Evolutionary conservation across 1,140 invertebrate species (phyloP).

Genomic region (Lepidurus arcticus): DNA sequence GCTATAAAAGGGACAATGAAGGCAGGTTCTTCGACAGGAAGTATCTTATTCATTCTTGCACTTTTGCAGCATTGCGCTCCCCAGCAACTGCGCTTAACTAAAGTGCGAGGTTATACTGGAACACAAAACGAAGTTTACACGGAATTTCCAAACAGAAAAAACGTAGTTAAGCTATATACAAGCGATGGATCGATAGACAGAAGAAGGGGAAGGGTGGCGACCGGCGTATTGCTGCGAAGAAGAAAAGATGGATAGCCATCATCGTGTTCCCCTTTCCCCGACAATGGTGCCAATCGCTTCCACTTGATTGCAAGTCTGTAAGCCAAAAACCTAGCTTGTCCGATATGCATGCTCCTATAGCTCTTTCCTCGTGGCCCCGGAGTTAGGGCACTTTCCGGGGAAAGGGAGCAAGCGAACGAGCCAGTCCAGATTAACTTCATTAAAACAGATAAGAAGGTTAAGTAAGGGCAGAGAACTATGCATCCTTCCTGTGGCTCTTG

Average conservation of each 20-base stretch:
- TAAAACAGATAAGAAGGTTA: slow-evolving; percentile 16
- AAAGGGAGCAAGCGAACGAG: neutral
- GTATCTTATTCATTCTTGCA: neutral
- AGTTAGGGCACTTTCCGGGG: neutral
- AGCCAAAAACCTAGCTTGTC: slow-evolving; percentile 4
- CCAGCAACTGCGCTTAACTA: slow-evolving; percentile 3
- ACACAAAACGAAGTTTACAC: neutral
- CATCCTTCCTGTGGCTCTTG: neutral
- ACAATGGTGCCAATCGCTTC: slow-evolving; percentile 9
- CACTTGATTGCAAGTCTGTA: neutral
- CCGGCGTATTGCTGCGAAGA: slow-evolving; percentile 8
- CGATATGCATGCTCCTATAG: slow-evolving; percentile 1
- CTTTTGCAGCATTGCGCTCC: neutral
- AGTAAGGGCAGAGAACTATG: neutral
- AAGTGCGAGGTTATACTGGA: slow-evolving; percentile 9
- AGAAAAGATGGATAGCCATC: slow-evolving; percentile 2
- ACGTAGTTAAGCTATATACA: slow-evolving; percentile 9
- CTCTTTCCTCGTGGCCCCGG: neutral
- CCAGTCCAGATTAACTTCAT: slow-evolving; percentile 4
- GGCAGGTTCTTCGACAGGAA: neutral
- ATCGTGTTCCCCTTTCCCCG: slow-evolving; percentile 3
- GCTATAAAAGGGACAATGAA: neutral
- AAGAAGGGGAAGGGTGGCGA: slow-evolving; percentile 4
- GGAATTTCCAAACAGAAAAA: slow-evolving; percentile 13
- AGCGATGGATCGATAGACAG: neutral